Conservation (phyloP, 1,140 invertebrate species). For the Triops longicaudatus region DNA sequence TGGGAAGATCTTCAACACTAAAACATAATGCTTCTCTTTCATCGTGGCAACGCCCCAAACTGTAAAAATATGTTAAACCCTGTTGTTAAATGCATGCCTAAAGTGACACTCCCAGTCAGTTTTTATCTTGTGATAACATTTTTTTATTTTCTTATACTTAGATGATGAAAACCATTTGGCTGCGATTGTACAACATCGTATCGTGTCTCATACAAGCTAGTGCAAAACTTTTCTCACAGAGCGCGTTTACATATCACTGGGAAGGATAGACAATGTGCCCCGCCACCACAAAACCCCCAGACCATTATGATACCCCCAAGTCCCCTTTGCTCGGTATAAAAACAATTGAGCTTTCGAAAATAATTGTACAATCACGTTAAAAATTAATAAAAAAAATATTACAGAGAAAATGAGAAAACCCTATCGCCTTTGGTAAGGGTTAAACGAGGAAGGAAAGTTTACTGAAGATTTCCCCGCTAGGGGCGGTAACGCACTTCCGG, state of each 20-base stretch:
- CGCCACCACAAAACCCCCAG: background rate
- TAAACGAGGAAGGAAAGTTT: background rate
- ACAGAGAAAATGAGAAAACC: background rate
- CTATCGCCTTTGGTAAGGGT: background rate
- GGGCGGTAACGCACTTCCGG: slow-evolving; percentile 28
- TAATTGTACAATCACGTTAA: background rate
- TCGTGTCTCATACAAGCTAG: slow-evolving; percentile 12
- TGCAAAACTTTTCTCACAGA: background rate
- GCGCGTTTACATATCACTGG: background rate
- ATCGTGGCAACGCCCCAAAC: background rate
- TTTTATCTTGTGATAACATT: background rate
- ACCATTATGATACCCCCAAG: background rate
- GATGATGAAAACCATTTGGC: slow-evolving; percentile 15
- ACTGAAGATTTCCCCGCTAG: background rate
- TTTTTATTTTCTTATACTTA: background rate
- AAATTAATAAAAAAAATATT: background rate
- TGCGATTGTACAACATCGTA: background rate
- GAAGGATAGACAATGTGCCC: background rate
- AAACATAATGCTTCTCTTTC: background rate
- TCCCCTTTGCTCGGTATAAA: slow-evolving; percentile 2
- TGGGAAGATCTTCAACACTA: background rate
- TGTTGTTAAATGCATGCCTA: background rate
- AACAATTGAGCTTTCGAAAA: slow-evolving; percentile 7
- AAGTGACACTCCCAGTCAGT: background rate
- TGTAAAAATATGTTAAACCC: background rate